Evolutionary conservation across 2,797 vertebrate species (phyloP).

Genomic region (Lutra lutra): DNA sequence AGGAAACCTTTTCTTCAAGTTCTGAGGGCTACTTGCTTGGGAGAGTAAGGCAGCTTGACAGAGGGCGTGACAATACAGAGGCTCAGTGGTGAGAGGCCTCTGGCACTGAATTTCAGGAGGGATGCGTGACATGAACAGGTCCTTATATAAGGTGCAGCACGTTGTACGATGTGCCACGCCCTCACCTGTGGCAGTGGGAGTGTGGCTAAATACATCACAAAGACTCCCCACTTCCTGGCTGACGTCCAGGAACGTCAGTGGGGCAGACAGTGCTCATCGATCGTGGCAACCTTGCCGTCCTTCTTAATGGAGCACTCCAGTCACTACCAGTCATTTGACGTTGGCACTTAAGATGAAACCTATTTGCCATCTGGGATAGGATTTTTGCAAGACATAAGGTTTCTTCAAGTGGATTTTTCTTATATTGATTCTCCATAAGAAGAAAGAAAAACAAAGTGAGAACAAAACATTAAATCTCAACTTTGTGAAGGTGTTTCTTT

Average conservation of each 20-base stretch:
- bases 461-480: slow-evolving; percentile 70
- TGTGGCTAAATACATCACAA: neutral
- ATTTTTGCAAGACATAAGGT: slow-evolving; percentile 49
- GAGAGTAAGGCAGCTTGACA: neutral
- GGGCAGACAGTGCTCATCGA: neutral
- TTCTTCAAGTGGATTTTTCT: slow-evolving; percentile 70
- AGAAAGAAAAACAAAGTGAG: neutral
- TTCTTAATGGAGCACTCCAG: neutral
- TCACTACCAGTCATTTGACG: neutral
- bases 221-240: neutral
- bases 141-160: neutral
- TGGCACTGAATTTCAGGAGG: neutral
- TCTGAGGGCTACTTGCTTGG: neutral
- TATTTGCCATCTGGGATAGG: slow-evolving; percentile 45
- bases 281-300: neutral
- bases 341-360: slow-evolving; percentile 54
- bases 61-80: neutral
- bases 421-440: slow-evolving; percentile 65
- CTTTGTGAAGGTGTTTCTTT: slow-evolving; percentile 53
- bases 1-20: neutral
- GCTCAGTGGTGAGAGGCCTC: neutral
- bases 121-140: neutral
- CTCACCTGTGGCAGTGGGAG: neutral
- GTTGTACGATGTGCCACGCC: neutral
- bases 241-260: neutral